Conservation (phyloP, 1,140 invertebrate species). For the Sarcophaga bullata region DNA sequence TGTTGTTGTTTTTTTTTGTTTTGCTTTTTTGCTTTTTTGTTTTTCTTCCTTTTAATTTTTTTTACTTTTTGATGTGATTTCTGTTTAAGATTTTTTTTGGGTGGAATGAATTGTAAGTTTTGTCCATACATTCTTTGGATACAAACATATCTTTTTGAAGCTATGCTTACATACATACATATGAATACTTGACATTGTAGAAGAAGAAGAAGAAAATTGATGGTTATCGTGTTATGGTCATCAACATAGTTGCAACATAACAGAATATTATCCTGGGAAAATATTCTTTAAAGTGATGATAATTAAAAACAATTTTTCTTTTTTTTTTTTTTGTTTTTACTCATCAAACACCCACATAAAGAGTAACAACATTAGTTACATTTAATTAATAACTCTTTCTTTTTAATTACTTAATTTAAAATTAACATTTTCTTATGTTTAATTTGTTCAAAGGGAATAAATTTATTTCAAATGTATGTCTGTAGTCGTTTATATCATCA, state of each 20-base stretch:
- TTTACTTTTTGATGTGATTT: too few relatives aligned
- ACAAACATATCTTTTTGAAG: too few relatives aligned
- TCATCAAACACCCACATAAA: not conserved
- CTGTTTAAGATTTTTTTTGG: not conserved
- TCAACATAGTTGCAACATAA: not conserved
- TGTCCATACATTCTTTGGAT: not conserved
- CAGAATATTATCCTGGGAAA: too few relatives aligned
- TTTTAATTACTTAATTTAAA: not conserved
- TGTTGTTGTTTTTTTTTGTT: too few relatives aligned
- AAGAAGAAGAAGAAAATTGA: not conserved
- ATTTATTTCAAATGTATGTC: too few relatives aligned
- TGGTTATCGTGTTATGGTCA: constrained; percentile 30
- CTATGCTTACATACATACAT: too few relatives aligned
- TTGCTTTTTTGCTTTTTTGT: too few relatives aligned
- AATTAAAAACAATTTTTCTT: too few relatives aligned
- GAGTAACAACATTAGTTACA: not conserved
- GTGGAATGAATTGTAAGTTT: constrained; percentile 6
- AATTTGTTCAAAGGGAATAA: not conserved
- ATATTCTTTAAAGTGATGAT: too few relatives aligned
- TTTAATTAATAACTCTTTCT: not conserved
- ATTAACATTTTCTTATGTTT: not conserved
- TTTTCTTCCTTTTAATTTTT: too few relatives aligned
- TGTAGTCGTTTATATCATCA: too few relatives aligned
- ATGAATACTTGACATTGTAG: not conserved
- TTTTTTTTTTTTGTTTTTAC: too few relatives aligned